Evolutionary conservation across 2,113 vertebrate genomes (phyloP), one percentile per base, ranked within the genome.

Genomic region (Spermophilus dauricus): DNA sequence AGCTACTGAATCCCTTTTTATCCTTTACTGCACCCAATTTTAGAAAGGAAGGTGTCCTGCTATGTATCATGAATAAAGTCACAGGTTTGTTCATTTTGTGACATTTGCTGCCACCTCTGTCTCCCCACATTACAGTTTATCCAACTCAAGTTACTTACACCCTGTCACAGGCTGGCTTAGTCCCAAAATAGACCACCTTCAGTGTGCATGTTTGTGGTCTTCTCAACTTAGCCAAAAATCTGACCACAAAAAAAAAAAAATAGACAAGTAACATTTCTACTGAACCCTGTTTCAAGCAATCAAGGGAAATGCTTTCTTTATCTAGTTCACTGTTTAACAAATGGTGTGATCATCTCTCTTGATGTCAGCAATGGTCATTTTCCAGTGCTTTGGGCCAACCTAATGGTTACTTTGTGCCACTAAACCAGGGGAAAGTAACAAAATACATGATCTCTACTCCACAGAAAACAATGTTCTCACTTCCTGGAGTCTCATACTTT

Each of bases 71-170:
- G 63, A 77, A 92, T 28, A 51, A 73, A 94, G 39, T 42, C 17
- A 80, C 53, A n/a, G 42, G 7, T 85, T 82, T 81, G 37, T 30
- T 96, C 65, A 22, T 93, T 56, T 34, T 1, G 11, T 13, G 84
- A 56, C 80, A 83, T 32, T 0, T 22, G 12, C 39, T 39, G 86
- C 63, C 76, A 69, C 26, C 39, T 53, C 73, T 26, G 51, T 51
- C 83, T 82, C 73, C 51, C 32, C 32, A 75, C 18, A 37, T 53
- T 12, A 76, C 18, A 80, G 37, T 76, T 86, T 89, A 92, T 51
- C 77, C 48, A 89, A 87, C 89, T 94, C 93, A 13, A 67, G 69
- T 94, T 73, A 94, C 85, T 17, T 42, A 72, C 32, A 51, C 42
- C 34, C 18, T 5, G 34, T 61, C 72, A 56, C 13, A 34, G 32